phyloP scores from a whole-genome alignment of 2,113 vertebrate species.

The Anseranas semipalmata region DNA sequence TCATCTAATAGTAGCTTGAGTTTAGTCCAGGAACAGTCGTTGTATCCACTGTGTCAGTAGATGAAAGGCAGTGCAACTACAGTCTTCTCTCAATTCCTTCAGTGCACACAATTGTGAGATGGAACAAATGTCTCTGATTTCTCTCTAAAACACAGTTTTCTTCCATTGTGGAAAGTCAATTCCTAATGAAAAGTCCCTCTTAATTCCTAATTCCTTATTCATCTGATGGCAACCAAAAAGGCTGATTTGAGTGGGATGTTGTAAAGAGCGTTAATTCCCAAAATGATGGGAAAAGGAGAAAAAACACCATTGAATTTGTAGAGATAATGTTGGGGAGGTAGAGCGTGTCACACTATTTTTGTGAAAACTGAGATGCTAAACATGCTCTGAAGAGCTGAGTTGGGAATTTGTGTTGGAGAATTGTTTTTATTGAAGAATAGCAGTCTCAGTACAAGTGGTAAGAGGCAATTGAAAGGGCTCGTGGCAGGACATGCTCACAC shows the following conservation, averaged over 20 bases:
- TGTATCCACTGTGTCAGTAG: background rate
- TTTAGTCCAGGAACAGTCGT: background rate
- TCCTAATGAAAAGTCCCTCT: background rate
- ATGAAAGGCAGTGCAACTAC: background rate
- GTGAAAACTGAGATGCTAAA: background rate
- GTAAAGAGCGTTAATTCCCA: background rate
- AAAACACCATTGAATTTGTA: background rate
- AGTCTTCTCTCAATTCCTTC: background rate
- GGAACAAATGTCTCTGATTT: background rate
- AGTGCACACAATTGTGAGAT: fast-evolving
- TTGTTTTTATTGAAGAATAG: background rate
- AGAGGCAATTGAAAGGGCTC: background rate
- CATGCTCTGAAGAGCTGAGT: background rate
- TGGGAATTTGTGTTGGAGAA: background rate
- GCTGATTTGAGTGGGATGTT: background rate
- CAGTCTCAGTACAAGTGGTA: background rate
- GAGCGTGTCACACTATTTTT: fast-evolving
- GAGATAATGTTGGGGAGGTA: background rate
- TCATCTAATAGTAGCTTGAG: background rate
- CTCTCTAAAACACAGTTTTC: background rate
- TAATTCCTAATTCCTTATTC: background rate
- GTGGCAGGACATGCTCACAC: background rate
- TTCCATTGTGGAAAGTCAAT: background rate
- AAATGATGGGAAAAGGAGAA: background rate
- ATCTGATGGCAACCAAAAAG: background rate